Base-by-base conservation (phyloP, 1,140 invertebrate species). In the Saxidomus purpurata region DNA sequence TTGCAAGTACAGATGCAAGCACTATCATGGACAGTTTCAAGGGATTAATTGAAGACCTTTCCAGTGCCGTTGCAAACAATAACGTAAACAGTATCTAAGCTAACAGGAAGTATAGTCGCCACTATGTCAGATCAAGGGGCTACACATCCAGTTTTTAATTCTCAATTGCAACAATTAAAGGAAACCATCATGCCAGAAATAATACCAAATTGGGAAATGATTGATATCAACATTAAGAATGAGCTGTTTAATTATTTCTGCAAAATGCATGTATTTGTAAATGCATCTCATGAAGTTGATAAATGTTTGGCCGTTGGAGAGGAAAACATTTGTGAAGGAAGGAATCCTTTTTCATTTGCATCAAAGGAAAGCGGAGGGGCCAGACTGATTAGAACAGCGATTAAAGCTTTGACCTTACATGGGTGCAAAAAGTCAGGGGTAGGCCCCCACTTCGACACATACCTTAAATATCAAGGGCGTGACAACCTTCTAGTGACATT, bases 41-140 rank as follows among this genome's bases (percentile, higher is more conserved):
- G 8, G 3, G 49, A 0, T 3, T 43, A 6, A 49, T 88, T 2
- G 9, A 88, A 0, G 76, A 88, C 28, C 31, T 88, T 19, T 34
- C 76, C 13, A 1, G 4, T 22, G n/a, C 76, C 19, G 3, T 67
- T 38, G 22, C 11, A 0, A 34, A 47, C 34, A 43, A 22, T 69
- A 15, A 25, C 52, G 63, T 13, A 55, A 40, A 22, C 34, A 8
- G n/a, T 31, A 36, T 43, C 76, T 1, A 61, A 36, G 25, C 34
- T 79, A 0, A 31, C 84, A 63, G 1, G 25, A 0, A 63, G 49
- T 19, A 77, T 90, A 74, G 76, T 47, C 4, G 19, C 63, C 19
- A 90, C 89, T 19, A 90, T 90, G 89, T 90, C 89, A 19, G 89
- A 90, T 55, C 82, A 90, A 38, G 89, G 81, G 11, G n/a, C 89